Base-by-base conservation (phyloP, 2,797 vertebrate genomes). In the Prionace glauca region DNA sequence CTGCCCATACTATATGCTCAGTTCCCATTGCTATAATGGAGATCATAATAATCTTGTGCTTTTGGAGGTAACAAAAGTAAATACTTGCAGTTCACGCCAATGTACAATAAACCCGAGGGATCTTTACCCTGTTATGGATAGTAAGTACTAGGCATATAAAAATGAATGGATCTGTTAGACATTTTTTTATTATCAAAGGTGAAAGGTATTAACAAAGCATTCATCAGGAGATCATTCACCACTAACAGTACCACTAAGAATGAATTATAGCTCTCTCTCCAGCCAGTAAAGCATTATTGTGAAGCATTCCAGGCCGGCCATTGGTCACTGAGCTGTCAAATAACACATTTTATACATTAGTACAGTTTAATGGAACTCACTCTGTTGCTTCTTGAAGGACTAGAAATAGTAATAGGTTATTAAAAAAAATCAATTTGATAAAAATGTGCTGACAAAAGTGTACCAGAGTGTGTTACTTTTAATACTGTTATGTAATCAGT, bases 271-370 rank as follows among this genome's bases (percentile, higher is more conserved):
- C 90, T 41, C 1, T 10, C 1, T 10, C 20, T 0, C 20, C n/a
- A 92, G 20, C 65, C 65, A 69, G 90, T 69, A 41, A 8, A 41
- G 90, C n/a, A 92, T 41, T 69, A 67, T 41, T 92, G 62, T 69
- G 24, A 92, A 69, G n/a, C 65, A 69, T 92, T 92, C 36, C n/a
- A 26, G 90, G 90, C n/a, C 65, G 41, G 65, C 20, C 69, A 92
- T 92, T 92, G 90, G 90, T 92, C 90, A 92, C 65, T 92, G 90
- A 69, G 20, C 65, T 92, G 65, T 69, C 90, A 69, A 92, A 92
- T 36, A 69, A 69, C 36, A 92, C 65, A 92, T 92, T 69, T 92
- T 4, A 22, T 92, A 36, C 56, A 92, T 92, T 92, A 92, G 90
- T 69, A 24, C 24, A 22, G 62, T 92, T 92, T 92, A 92, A 92